Conservation (phyloP, 2,888 invertebrate species). For the Adelognathus sp. region DNA sequence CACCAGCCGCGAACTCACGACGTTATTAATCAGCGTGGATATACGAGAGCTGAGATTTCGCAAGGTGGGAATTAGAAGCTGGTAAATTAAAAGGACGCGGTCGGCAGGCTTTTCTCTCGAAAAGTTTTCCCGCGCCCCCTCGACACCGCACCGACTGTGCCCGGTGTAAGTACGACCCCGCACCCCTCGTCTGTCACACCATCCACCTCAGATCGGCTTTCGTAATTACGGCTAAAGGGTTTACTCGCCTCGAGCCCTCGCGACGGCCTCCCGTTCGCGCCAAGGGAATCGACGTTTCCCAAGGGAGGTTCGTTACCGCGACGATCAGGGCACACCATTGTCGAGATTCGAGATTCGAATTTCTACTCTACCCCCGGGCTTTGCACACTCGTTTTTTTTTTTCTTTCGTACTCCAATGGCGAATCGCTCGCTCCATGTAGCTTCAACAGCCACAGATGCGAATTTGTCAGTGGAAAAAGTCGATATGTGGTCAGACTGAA, state of each 20-base stretch:
- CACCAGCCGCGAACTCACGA: conserved; percentile 32
- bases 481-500: not conserved
- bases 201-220: conserved; percentile 43
- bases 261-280: conserved; percentile 12
- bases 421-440: not conserved
- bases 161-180: not conserved
- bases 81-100: conserved; percentile 60
- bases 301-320: conserved; percentile 14
- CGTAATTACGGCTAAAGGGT: conserved; percentile 50
- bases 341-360: conserved; percentile 18
- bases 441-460: not conserved
- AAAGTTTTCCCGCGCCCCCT: conserved; percentile 58
- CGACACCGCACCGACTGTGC: conserved; percentile 15
- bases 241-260: conserved; percentile 40
- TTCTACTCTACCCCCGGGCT: not conserved
- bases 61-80: conserved; percentile 59
- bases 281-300: conserved; percentile 5
- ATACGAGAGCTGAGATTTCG: not conserved
- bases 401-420: not conserved
- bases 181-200: not conserved
- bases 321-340: conserved; percentile 11
- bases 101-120: conserved; percentile 59
- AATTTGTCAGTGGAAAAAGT: not conserved
- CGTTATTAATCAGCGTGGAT: conserved; percentile 60
- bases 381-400: conserved; percentile 1